Base-by-base conservation (phyloP, 2,113 vertebrate species). In the Myocastor coypus region DNA sequence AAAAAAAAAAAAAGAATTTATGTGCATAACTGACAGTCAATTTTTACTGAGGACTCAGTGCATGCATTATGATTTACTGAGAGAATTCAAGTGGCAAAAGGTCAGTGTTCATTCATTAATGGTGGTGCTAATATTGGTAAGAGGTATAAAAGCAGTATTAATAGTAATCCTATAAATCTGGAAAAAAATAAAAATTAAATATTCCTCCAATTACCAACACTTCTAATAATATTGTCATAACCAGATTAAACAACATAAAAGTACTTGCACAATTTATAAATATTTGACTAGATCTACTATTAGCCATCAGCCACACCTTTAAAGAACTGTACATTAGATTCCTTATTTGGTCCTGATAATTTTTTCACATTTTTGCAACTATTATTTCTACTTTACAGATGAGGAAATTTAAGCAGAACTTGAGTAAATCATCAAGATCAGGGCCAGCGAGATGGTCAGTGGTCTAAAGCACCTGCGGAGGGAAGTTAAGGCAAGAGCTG, bases 121-220 rank as follows among this genome's bases (percentile, higher is more conserved):
- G 5, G 30, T 22, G 10, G 52, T 59, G 12, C 71, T 55, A 26
- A 7, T 9, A 13, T 7, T 63, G 13, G 40, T 87, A 87, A 17
- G 11, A 83, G 3, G 52, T 40, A 19, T 73, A 20, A 63, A 86
- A 28, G 13, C 2, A 57, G 30, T 57, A 83, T 71, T 82, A 94
- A 57, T 92, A 92, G 11, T 26, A 75, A 22, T 80, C 55, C 40
- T 86, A 87, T 64, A 89, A 87, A 80, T 63, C 40, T 91, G 84
- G 28, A 92, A 46, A 95, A 89, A 84, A 83, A 85, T 73, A 7
- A 26, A 96, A 71, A 64, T 83, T 89, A 16, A 86, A n/a, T 78
- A 57, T 68, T 71, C 32, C n/a, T 68, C 69, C 11, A n/a, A 46
- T 69, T 46, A 69, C 50, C 32, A 59, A 34, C 24, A 89, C 32